phyloP scores from a whole-genome alignment of 2,113 vertebrate species.

The Blennius ocellaris region DNA sequence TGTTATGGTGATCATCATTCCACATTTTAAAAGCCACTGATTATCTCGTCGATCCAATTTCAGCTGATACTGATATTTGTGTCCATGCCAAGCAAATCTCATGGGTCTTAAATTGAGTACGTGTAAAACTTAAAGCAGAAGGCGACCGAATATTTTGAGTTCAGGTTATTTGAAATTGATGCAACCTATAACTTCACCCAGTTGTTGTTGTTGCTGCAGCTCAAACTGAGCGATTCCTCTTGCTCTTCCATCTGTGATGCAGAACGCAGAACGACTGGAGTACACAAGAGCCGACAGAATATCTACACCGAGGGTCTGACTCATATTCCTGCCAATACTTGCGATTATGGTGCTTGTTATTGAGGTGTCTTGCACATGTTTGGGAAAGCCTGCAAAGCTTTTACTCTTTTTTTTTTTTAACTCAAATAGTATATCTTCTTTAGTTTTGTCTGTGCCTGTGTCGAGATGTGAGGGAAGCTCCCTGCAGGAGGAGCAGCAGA shows the following conservation, averaged over 20 bases:
- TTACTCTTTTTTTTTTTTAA: conserved; percentile 29
- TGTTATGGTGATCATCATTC: too few relatives aligned
- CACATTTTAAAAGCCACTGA: too few relatives aligned
- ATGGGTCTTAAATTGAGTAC: too few relatives aligned
- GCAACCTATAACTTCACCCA: too few relatives aligned
- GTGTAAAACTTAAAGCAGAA: too few relatives aligned
- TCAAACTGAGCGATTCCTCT: conserved; percentile 19
- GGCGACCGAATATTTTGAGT: too few relatives aligned
- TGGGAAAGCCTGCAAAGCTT: conserved; percentile 30
- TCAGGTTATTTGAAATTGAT: too few relatives aligned
- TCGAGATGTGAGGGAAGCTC: conserved; percentile 26
- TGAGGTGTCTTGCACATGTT: conserved; percentile 32
- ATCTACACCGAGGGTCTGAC: not conserved
- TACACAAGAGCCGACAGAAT: conserved; percentile 28
- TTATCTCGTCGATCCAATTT: too few relatives aligned
- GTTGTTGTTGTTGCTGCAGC: conserved; percentile 16
- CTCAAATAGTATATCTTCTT: conserved; percentile 31
- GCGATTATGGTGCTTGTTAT: conserved; percentile 25
- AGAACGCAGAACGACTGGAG: conserved; percentile 50
- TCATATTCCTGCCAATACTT: conserved; percentile 37
- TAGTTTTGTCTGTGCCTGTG: conserved; percentile 26
- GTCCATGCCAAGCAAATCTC: too few relatives aligned
- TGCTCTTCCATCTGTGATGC: conserved; percentile 26
- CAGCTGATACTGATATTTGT: too few relatives aligned
- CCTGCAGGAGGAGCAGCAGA: conserved; percentile 31